A percentile compares a stretch with the other conserved stretches of the same genome.
phyloP scores from a whole-genome alignment of 2,113 vertebrate species.

The Zonotrichia leucophrys region DNA sequence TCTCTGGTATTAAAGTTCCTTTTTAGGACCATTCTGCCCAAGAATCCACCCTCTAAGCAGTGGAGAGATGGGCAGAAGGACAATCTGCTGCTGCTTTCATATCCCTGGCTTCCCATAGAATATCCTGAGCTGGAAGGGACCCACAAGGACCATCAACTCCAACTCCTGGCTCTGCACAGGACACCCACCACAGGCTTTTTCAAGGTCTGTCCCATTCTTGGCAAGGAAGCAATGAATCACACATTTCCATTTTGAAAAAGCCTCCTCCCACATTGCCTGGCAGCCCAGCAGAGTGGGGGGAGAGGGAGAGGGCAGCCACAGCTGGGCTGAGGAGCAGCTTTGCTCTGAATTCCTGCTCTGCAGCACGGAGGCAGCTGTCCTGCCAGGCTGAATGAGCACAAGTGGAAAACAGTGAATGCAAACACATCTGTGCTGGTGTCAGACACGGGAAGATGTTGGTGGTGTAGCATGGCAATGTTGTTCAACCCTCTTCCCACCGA shows the following conservation, averaged over 20 bases:
- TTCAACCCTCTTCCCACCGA: neutral
- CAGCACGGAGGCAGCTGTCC: slow-evolving; percentile 14
- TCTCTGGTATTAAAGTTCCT: neutral
- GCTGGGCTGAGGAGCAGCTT: slow-evolving; percentile 27
- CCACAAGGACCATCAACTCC: neutral
- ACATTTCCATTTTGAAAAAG: neutral
- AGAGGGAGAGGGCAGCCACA: neutral
- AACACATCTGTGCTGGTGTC: slow-evolving; percentile 33
- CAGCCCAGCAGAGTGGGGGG: neutral
- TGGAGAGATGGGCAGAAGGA: neutral
- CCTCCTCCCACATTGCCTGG: neutral
- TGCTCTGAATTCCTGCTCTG: neutral
- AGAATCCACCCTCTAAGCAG: neutral
- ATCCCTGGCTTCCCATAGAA: neutral
- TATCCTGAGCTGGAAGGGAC: neutral
- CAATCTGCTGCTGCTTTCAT: neutral
- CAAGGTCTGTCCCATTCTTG: neutral
- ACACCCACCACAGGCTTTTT: neutral
- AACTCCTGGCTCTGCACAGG: neutral
- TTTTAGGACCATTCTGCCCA: neutral
- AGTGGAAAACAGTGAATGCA: slow-evolving; percentile 20
- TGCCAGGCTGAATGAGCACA: neutral
- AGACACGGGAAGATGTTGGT: neutral
- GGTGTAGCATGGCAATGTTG: neutral
- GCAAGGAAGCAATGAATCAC: neutral